Base-by-base conservation (phyloP, 1,140 invertebrate species). In the Sitobion miscanthi region DNA sequence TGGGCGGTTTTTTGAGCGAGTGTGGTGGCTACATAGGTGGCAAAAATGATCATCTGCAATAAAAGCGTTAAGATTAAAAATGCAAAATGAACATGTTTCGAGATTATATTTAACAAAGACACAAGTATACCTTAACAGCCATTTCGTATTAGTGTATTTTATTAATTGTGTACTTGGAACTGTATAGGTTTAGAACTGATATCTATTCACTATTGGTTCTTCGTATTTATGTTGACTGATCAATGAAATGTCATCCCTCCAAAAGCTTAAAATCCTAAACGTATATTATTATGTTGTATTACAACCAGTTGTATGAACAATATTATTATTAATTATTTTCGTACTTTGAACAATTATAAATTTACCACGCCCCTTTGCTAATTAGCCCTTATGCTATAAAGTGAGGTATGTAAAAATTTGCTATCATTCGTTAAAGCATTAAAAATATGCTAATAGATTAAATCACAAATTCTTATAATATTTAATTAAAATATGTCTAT, bases 1-100 rank as follows among this genome's bases (percentile, higher is more conserved):
- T 85, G 85, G 11, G 93, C 21, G n/a, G 86, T n/a, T 88, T 93
- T 90, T 45, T 88, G 77, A 38, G 83, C 38, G 62, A 92, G 93
- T 85, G 93, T 47, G 88, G 89, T 35, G 20, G 93, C 89, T n/a
- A 94, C 94, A 20, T 94, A 93, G 11, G 94, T 94, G 0, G 94
- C 94, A 21, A 77, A 20, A 94, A 94, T n/a, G 94, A 94, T 0
- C 45, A 87, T 49, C 85, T 87, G 30, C 4, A 87, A 87, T 87
- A n/a, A 49, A 87, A 49, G 11, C 2, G 42, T 85, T 25, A 30
- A 62, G 25, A 62, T 62, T 30, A 69, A 69, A 69, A 69, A 69
- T 14, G 9, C 25, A 69, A 69, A 25, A 45, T 85, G 2, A 42
- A 9, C 23, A 25, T 83, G 21, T 9, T 21, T 38, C 2, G 9